Evolutionary conservation across 2,797 vertebrate species (phyloP).

Genomic region (Mastacembelus armatus): DNA sequence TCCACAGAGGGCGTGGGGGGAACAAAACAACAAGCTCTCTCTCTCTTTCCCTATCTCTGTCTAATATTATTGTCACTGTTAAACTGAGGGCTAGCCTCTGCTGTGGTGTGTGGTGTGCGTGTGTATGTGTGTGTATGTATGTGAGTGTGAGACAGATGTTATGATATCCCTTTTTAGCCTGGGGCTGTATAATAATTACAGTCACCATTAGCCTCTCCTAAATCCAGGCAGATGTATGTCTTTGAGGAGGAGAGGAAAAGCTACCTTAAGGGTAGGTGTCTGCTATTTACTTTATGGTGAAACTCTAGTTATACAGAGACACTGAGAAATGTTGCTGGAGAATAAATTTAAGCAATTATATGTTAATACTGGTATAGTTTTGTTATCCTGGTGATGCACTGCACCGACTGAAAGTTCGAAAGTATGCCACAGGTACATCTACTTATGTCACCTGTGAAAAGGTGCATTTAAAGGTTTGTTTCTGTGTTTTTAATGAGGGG

Average conservation of each 20-base stretch:
- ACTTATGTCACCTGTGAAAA: too few relatives aligned
- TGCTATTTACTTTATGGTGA: slow-evolving; percentile 62
- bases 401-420: background rate
- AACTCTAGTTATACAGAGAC: slow-evolving; percentile 28
- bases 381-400: slow-evolving; percentile 8
- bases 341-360: background rate
- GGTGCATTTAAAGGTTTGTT: too few relatives aligned
- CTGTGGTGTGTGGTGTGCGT: slow-evolving; percentile 19
- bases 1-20: slow-evolving; percentile 80
- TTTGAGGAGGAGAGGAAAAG: slow-evolving; percentile 64
- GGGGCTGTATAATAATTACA: slow-evolving; percentile 74
- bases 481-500: slow-evolving; percentile 37
- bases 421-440: too few relatives aligned
- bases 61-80: slow-evolving; percentile 63
- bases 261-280: slow-evolving; percentile 68
- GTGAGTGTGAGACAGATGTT: slow-evolving; percentile 34
- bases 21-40: slow-evolving; percentile 67
- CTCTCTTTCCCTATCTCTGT: slow-evolving; percentile 61
- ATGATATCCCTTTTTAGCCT: slow-evolving; percentile 46
- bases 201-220: slow-evolving; percentile 65
- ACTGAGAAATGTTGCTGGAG: background rate
- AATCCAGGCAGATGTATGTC: slow-evolving; percentile 68
- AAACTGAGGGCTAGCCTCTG: slow-evolving; percentile 47
- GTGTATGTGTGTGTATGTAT: slow-evolving; percentile 9
- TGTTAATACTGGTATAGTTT: background rate